Conservation (phyloP, 2,113 vertebrate species). For the Sebastes schlegelii region DNA sequence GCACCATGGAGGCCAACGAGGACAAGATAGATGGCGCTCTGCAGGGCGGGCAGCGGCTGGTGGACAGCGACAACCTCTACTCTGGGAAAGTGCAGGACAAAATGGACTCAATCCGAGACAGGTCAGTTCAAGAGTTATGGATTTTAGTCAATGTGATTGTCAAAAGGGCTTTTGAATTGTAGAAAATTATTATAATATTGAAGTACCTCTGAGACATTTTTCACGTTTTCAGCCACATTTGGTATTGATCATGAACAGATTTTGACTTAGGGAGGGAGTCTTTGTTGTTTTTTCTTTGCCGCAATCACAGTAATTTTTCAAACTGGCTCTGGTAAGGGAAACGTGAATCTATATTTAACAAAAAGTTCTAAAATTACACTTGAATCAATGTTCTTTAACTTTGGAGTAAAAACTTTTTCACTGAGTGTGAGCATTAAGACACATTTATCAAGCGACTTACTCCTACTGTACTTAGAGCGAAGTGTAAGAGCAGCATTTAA, state of each 20-base stretch:
- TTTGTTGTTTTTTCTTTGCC: not conserved
- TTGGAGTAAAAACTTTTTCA: not conserved
- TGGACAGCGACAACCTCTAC: constrained; percentile 89
- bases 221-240: not conserved
- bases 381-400: not conserved
- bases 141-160: not conserved
- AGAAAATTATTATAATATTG: not conserved
- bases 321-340: not conserved
- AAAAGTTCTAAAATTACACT: not conserved
- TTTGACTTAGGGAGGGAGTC: not conserved
- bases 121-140: constrained; percentile 75
- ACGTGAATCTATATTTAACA: not conserved
- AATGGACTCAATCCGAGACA: constrained; percentile 87
- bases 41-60: constrained; percentile 85
- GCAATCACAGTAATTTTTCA: not conserved
- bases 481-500: not conserved
- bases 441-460: not conserved
- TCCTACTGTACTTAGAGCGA: not conserved
- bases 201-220: not conserved
- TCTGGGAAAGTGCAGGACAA: constrained; percentile 90
- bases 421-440: not conserved
- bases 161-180: not conserved
- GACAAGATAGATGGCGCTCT: constrained; percentile 89
- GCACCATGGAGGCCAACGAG: constrained; percentile 88
- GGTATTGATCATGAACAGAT: not conserved